Base-by-base conservation (phyloP, 2,113 vertebrate genomes). In the Triplophysa dalaica region DNA sequence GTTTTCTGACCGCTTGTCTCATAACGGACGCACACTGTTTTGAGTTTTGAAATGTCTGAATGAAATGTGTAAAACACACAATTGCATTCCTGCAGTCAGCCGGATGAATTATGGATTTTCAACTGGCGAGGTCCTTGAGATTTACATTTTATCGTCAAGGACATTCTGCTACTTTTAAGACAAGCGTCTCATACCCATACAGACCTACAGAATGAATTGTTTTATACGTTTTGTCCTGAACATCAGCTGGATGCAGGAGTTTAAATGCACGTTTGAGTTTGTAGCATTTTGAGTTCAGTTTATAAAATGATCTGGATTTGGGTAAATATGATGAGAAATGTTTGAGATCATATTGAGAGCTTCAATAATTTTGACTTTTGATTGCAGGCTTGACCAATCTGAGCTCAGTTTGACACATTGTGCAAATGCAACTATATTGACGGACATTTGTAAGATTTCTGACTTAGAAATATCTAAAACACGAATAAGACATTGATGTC, bases 101-200 rank as follows among this genome's bases (percentile, higher is more conserved):
- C 82, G 43, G 88, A 92, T 92, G 90, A 93, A 92, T 93, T 89
- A 93, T 93, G 90, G 89, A 92, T 93, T 90, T 70, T 89, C 89
- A 89, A 89, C 90, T 87, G 87, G 88, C 87, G 87, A 86, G 77
- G 87, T 89, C 92, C 91, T 92, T 93, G 91, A 86, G 90, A 93
- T 93, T 93, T 92, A 91, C 91, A 92, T 93, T 92, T 92, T 90
- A 90, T 91, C 91, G 89, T 91, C 91, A 91, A 92, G 90, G 90
- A 87, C 89, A 81, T 81, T 86, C 82, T 89, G 84, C 79, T 85
- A 82, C 85, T 85, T 87, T 86, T 89, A n/a, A n/a, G 89, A 88
- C 86, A 84, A 78, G 85, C 82, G 54, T 58, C 86, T 82, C 60
- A 70, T 80, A 86, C 69, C 69, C 64, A 45, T 63, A 86, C 70